A percentile compares a stretch with the other conserved stretches of the same genome.
Conservation (phyloP, 2,113 vertebrate species). For the Centropus bengalensis region DNA sequence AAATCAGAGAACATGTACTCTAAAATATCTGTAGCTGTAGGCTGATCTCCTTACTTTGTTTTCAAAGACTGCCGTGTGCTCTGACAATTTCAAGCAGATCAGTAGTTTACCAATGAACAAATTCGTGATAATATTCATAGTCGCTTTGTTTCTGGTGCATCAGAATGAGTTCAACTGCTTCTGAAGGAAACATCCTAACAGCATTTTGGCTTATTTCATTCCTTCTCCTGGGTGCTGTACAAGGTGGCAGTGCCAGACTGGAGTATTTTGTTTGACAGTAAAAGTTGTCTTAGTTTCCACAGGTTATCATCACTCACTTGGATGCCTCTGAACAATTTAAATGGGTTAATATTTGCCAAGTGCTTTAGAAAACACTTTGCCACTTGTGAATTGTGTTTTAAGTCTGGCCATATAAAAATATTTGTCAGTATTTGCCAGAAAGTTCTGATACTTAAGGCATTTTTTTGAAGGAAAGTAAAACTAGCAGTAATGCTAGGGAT, state of each 20-base stretch:
- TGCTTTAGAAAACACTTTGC: not conserved
- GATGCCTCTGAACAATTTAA: not conserved
- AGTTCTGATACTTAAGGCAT: not conserved
- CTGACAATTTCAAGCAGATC: not conserved
- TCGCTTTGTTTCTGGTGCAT: not conserved
- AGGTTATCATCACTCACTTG: not conserved
- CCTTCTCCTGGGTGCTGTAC: not conserved
- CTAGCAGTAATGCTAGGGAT: not conserved
- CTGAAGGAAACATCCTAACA: not conserved
- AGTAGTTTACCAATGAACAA: not conserved
- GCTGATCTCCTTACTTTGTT: not conserved
- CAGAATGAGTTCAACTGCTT: not conserved
- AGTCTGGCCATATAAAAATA: not conserved
- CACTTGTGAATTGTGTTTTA: not conserved
- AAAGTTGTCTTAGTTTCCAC: not conserved
- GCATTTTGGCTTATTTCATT: not conserved
- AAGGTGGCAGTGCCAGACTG: not conserved
- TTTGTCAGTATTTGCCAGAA: not conserved
- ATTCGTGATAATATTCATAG: not conserved
- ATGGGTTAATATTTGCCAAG: not conserved
- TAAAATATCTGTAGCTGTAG: conserved; percentile 16
- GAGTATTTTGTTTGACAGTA: not conserved
- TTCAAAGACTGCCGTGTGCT: not conserved
- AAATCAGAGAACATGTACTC: not conserved
- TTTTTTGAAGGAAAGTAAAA: not conserved